Evolutionary conservation across 2,113 vertebrate genomes (phyloP).

Genomic region (Macquaria australasica): DNA sequence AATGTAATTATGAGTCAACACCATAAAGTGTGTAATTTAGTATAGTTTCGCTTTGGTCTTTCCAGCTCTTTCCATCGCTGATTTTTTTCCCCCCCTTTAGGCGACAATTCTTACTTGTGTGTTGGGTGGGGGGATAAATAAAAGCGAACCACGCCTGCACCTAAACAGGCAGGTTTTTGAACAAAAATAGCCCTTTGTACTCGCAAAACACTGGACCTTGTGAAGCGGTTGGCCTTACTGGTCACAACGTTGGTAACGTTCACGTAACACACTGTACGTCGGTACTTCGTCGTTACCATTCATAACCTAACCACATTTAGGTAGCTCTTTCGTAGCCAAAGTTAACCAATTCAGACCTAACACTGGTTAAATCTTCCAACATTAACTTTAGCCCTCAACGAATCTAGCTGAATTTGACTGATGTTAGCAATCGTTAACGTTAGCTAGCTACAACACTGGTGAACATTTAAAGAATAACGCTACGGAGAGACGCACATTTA

Average conservation of each 20-base stretch:
- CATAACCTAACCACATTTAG: background rate
- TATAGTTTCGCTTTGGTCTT: slow-evolving; percentile 44
- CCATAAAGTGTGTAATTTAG: background rate
- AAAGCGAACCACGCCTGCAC: background rate
- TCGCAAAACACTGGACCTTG: background rate
- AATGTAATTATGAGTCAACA: background rate
- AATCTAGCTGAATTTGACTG: slow-evolving; percentile 30
- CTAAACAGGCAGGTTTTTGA: background rate
- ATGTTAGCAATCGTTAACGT: slow-evolving; percentile 65
- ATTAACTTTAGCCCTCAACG: background rate
- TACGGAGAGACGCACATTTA: slow-evolving; percentile 9
- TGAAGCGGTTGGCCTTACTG: slow-evolving; percentile 16
- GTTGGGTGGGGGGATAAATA: background rate
- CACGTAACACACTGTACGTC: background rate
- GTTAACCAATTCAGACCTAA: background rate
- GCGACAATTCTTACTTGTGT: background rate
- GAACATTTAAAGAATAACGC: slow-evolving; percentile 39
- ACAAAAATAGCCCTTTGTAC: background rate
- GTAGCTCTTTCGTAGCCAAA: background rate
- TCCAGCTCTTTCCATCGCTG: slow-evolving; percentile 48
- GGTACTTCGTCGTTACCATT: slow-evolving; percentile 11
- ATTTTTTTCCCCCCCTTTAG: background rate
- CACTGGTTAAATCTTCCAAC: background rate
- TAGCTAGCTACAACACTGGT: slow-evolving; percentile 64
- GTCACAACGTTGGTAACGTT: slow-evolving; percentile 22